Percentiles rank a stretch among this genome's conserved stretches.
phyloP scores from a whole-genome alignment of 2,113 vertebrate genomes.

The Rattus norvegicus region GRCr8 NC_086038.1:44476501-44477000 shows the following conservation, averaged over 20 bases:
- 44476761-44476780: not conserved
- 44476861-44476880: fast-evolving
- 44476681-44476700: not conserved
- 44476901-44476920: not conserved
- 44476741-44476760: not conserved
- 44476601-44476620: no score
- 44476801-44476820: not conserved
- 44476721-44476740: not conserved
- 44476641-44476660: not conserved
- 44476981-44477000: conserved; percentile 20
- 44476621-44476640: not conserved
- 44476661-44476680: not conserved
- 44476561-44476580: no score
- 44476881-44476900: not conserved
- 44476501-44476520: not conserved
- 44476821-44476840: not conserved
- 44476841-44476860: not conserved
- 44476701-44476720: not conserved
- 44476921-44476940: conserved; percentile 16
- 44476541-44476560: not conserved
- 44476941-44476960: conserved; percentile 41
- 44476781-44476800: fast-evolving
- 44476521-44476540: no score
- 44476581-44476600: no score
- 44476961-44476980: not conserved